Evolutionary conservation across 2,113 vertebrate genomes (phyloP), one percentile per base, ranked within the genome.

Genomic region (Rhea pennata): DNA sequence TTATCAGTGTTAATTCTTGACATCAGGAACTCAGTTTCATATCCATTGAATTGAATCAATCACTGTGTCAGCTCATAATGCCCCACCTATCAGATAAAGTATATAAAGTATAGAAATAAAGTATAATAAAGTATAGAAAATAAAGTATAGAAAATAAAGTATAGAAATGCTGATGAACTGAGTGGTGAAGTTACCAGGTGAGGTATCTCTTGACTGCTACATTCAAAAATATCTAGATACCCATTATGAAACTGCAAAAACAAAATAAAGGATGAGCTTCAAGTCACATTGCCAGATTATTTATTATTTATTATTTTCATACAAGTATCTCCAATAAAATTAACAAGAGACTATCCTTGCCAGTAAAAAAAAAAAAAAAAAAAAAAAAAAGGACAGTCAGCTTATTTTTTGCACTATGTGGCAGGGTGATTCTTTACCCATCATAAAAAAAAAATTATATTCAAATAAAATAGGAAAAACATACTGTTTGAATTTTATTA

Each of bases 401-500:
- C 22, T 56, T 23, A 58, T n/a, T 24, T 27, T 24, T 56, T 36
- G 50, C 44, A 75, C n/a, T 21, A 26, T 36, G 17, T 75, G n/a
- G 10, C n/a, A 82, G 46, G 39, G 29, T 56, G 40, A 84, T 56
- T 79, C 44, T 71, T 50, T 40, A 75, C 13, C n/a, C 31, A 56
- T 33, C 20, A 71, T 14, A 76, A 26, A 77, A 81, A 51, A 48
- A 15, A 54, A 58, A n/a, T n/a, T 53, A 4, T 65, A 73, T 77
- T 85, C 24, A 77, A 84, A 66, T 48, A 77, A 74, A 50, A 64
- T 78, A 58, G 44, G 22, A 83, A 69, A 83, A 93, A 79, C 56
- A 54, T 46, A 62, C 10, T 70, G 48, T 69, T 84, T 94, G 62
- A 76, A 66, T 93, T 92, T 88, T 65, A 80, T 50, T 90, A 93